phyloP scores from a whole-genome alignment of 2,888 invertebrate species.

The Scaptomyza polygonia region DNA sequence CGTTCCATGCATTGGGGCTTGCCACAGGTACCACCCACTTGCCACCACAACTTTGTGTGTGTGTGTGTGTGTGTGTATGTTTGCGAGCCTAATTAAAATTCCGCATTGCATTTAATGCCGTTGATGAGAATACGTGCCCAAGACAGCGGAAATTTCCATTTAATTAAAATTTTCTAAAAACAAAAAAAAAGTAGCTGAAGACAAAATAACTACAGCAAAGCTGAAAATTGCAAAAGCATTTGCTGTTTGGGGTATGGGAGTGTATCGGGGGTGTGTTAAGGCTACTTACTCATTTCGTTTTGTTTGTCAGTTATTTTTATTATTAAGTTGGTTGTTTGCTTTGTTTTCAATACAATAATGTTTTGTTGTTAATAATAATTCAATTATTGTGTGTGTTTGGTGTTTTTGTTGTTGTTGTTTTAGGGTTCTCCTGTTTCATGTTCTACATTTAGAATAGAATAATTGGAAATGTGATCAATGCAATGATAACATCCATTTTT shows the following conservation, averaged over 20 bases:
- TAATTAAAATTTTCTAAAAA: slow-evolving; percentile 68
- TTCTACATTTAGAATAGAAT: slow-evolving; percentile 38
- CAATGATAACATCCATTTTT: slow-evolving; percentile 9
- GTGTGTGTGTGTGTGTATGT: slow-evolving; percentile 30
- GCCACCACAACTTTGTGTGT: slow-evolving; percentile 13
- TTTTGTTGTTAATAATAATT: slow-evolving; percentile 43
- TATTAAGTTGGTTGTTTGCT: slow-evolving; percentile 44
- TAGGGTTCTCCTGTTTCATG: slow-evolving; percentile 27
- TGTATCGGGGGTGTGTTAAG: too few relatives aligned
- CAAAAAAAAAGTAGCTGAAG: background rate
- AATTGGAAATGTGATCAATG: slow-evolving; percentile 23
- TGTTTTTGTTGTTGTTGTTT: slow-evolving; percentile 20
- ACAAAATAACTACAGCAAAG: slow-evolving; percentile 12
- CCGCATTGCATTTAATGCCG: slow-evolving; percentile 72
- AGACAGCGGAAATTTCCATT: slow-evolving; percentile 74
- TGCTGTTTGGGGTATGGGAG: background rate
- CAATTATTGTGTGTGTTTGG: slow-evolving; percentile 56
- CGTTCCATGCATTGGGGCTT: slow-evolving; percentile 7
- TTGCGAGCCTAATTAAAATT: slow-evolving; percentile 76
- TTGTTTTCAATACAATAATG: slow-evolving; percentile 58
- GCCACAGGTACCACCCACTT: slow-evolving; percentile 4
- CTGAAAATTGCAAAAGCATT: slow-evolving; percentile 12
- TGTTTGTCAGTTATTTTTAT: slow-evolving; percentile 48
- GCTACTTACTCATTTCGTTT: too few relatives aligned
- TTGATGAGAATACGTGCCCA: slow-evolving; percentile 76